Base-by-base conservation (phyloP, 1,140 invertebrate species). In the Hermatobates lingyangjiaoensis region DNA sequence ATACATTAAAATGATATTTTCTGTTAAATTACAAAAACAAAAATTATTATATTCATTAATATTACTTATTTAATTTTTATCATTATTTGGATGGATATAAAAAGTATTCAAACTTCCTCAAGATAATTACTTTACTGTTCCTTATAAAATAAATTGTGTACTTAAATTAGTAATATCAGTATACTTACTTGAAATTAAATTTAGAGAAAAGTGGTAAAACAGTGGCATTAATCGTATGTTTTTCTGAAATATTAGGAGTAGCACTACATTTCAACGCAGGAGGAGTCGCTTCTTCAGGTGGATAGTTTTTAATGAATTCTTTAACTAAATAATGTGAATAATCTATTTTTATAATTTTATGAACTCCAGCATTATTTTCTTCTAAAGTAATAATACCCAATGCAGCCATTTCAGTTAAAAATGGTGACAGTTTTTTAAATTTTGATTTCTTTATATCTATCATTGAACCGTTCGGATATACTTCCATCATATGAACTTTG, bases 361-460 rank as follows among this genome's bases (percentile, higher is more conserved):
- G 78, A 27, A 78, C 76, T 20, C 77, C 77, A 63, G 76, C 76
- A 0, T 62, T 60, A 57, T 73, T 67, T 45, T 70, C 71, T 7
- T 58, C 54, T 12, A 77, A 70, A 47, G 67, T 64, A 4, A 80
- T 71, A 42, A 77, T 56, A 18, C 68, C 69, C 56, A 69, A 64
- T 18, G 63, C 59, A 51, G 68, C 65, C 71, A 79, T 76, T 55
- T 62, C 60, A 21, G 71, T 66, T 48, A 92, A 66, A 65, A 89
- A 90, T 46, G 79, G 80, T 7, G 84, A 82, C 48, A 95, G 65
- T 66, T 93, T 94, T 69, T 93, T 93, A 61, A 79, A 88, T 20
- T 74, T 79, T 14, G 87, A 85, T 63, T 90, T 91, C 63, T 93
- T 95, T 1, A 93, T 72, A 64, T 93, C 88, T 34, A 94, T 65